Conservation (phyloP, 2,888 invertebrate species). For the Stenodera caucasica region DNA sequence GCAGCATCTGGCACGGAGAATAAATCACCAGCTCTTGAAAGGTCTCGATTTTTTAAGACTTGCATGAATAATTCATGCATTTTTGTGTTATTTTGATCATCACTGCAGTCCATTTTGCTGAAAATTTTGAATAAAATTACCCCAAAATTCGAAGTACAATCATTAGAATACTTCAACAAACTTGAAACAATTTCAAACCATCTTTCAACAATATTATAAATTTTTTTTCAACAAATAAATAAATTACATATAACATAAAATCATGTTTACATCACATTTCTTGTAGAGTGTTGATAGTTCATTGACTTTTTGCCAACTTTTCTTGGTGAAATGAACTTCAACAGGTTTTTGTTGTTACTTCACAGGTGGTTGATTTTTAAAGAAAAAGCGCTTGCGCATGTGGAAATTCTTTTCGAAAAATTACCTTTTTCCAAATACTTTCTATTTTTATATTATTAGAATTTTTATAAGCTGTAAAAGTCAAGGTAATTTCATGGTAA, state of each 20-base stretch:
- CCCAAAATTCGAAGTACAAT: constrained; percentile 5
- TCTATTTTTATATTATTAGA: background rate
- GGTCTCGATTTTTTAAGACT: constrained; percentile 85
- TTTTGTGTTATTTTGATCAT: constrained; percentile 51
- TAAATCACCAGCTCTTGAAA: constrained; percentile 88
- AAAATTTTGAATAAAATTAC: too few species aligned
- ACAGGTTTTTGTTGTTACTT: constrained; percentile 19
- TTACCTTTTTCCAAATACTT: background rate
- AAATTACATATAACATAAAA: constrained; percentile 13
- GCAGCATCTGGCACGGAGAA: constrained; percentile 85
- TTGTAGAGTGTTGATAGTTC: constrained; percentile 19
- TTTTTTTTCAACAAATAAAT: constrained; percentile 10
- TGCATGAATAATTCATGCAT: constrained; percentile 92
- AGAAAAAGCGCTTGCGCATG: constrained; percentile 14
- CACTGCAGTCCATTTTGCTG: constrained; percentile 38
- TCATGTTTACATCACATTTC: constrained; percentile 17
- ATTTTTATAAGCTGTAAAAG: too few species aligned
- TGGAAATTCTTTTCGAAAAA: background rate
- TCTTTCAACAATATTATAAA: constrained; percentile 7
- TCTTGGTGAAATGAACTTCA: constrained; percentile 24
- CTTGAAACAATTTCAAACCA: too few species aligned
- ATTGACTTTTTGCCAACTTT: constrained; percentile 23
- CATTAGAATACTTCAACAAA: too few species aligned
- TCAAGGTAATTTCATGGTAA: too few species aligned
- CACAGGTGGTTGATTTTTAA: constrained; percentile 23